phyloP scores from a whole-genome alignment of 2,888 invertebrate genomes.

The Drosophila gaucha region DNA sequence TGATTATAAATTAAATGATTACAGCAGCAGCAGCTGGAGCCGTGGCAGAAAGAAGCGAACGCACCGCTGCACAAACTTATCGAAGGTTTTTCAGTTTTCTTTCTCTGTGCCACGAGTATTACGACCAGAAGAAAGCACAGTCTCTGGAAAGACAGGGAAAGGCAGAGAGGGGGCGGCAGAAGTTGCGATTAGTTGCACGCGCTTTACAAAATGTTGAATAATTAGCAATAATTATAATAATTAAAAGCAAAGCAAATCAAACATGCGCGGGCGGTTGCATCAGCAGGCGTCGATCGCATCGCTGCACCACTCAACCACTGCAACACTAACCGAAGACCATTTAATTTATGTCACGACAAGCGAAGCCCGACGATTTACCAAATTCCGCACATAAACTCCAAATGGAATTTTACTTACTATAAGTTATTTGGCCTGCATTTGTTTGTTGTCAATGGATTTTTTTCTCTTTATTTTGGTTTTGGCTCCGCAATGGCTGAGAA shows the following conservation, averaged over 20 bases:
- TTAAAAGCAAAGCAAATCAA: conserved; percentile 51
- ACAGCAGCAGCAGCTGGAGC: conserved; percentile 51
- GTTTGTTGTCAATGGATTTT: conserved; percentile 65
- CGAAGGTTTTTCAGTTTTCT: conserved; percentile 28
- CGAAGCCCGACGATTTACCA: conserved; percentile 44
- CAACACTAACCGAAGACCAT: conserved; percentile 50
- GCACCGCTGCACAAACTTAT: conserved; percentile 63
- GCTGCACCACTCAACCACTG: conserved; percentile 59
- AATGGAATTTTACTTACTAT: conserved; percentile 59
- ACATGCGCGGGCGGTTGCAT: conserved; percentile 65
- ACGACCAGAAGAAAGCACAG: conserved; percentile 41
- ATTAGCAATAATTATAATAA: conserved; percentile 73
- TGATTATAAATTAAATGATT: conserved; percentile 76
- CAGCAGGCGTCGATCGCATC: conserved; percentile 43
- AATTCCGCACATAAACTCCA: conserved; percentile 74
- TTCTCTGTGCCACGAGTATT: conserved; percentile 3
- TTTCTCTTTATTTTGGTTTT: conserved; percentile 18
- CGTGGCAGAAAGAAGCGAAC: conserved; percentile 28
- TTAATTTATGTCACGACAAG: conserved; percentile 74
- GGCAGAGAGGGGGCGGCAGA: neutral
- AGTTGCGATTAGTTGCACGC: conserved; percentile 64
- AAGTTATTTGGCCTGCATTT: conserved; percentile 55
- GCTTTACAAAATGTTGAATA: conserved; percentile 73
- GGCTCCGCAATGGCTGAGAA: conserved; percentile 25
- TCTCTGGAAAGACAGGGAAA: neutral